Conservation (phyloP, 1,140 invertebrate species). For the Megalonaias nervosa region DNA sequence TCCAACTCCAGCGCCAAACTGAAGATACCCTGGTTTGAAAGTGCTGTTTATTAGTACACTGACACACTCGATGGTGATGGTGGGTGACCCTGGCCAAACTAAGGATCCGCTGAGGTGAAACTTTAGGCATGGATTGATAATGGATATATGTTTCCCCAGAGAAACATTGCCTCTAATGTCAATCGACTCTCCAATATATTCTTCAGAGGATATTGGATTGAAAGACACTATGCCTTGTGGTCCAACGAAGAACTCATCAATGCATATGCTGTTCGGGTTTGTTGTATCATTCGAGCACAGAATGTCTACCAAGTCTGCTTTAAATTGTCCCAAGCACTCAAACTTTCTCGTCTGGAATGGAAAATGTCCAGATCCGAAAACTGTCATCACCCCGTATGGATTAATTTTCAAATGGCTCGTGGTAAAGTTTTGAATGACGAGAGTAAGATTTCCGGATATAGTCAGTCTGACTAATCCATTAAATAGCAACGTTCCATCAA, state of each 20-base stretch:
- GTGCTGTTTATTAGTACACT: slow-evolving; percentile 48
- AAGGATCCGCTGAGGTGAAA: slow-evolving; percentile 41
- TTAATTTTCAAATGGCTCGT: too few relatives aligned
- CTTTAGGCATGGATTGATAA: slow-evolving; percentile 41
- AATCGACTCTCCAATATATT: slow-evolving; percentile 41
- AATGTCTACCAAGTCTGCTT: not conserved
- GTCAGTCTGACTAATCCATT: too few relatives aligned
- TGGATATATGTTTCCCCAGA: slow-evolving; percentile 40
- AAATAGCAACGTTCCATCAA: too few relatives aligned
- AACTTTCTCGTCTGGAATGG: not conserved
- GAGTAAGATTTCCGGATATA: too few relatives aligned
- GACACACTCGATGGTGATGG: slow-evolving; percentile 48
- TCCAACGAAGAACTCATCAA: slow-evolving; percentile 40
- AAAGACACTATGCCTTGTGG: slow-evolving; percentile 35
- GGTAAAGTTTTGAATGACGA: too few relatives aligned
- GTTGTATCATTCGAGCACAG: slow-evolving; percentile 12
- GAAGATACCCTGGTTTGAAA: slow-evolving; percentile 40
- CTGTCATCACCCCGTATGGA: too few relatives aligned
- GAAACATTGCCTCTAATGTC: slow-evolving; percentile 37
- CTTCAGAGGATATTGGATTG: slow-evolving; percentile 35
- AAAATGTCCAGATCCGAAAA: not conserved
- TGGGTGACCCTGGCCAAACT: slow-evolving; percentile 32
- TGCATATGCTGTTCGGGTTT: slow-evolving; percentile 37
- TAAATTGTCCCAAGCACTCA: not conserved
- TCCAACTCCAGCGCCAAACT: slow-evolving; percentile 37